Evolutionary conservation across 2,797 vertebrate genomes (phyloP), one percentile per base, ranked within the genome.

Genomic region (Galaxias olidus): DNA sequence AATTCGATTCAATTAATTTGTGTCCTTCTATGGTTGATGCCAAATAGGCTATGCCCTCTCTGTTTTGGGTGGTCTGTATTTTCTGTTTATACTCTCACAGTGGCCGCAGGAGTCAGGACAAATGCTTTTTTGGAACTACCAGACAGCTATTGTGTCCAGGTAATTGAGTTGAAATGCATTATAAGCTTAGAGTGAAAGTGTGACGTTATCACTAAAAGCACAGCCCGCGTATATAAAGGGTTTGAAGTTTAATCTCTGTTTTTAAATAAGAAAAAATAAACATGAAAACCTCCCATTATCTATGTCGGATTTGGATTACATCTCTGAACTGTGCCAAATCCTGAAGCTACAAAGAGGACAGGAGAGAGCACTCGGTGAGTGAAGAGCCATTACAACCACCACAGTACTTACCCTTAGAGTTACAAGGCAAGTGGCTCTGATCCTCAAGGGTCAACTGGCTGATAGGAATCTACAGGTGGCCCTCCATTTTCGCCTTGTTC

Each of bases 241-340:
- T 84, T 86, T 77, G 86, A 89, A 82, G 75, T 90, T 87, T 87
- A 82, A 86, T 87, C 75, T 71, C 18, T 48, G 19, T 73, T 80
- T 75, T 84, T 85, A 79, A 84, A 87, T 86, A 82, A 86, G 85
- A 86, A 54, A 85, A 68, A 52, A 72, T n/a, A 77, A 67, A 17
- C 45, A 9, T 17, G 59, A 30, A 30, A 30, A 30, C 2, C 30
- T 30, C 3, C 2, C 30, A 30, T 30, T 2, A 3, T 30, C 30
- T 30, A 30, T 30, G 30, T 30, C 6, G 30, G 30, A 30, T 30
- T 30, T 30, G 30, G 30, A 30, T 30, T 30, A 30, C 30, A 3
- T 30, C 30, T 30, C 30, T 30, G 2, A 30, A 65, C 71, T 40
- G 54, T 48, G 49, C 45, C 47, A 72, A 66, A 66, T 69, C 41